A percentile compares a stretch with the other conserved stretches of the same genome.
Evolutionary conservation across 2,888 invertebrate species (phyloP).

Genomic region (Chaitophorus viminalis): DNA sequence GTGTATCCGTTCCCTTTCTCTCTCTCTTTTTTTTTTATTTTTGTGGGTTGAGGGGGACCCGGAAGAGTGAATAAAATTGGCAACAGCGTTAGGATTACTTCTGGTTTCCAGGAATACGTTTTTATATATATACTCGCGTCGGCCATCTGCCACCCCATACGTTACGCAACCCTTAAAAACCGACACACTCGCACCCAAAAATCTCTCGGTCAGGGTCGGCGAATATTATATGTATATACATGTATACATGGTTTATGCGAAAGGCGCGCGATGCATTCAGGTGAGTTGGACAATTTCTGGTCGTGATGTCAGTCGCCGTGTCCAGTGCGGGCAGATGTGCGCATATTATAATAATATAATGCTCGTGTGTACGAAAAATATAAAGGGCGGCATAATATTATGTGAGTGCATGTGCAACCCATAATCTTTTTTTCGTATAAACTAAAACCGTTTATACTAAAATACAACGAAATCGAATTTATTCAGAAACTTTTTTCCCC

Average conservation of each 20-base stretch:
- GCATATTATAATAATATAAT: neutral
- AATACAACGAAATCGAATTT: neutral
- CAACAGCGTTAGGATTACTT: slow-evolving; percentile 60
- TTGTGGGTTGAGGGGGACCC: slow-evolving; percentile 41
- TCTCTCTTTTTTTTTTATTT: slow-evolving; percentile 19
- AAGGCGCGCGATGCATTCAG: slow-evolving; percentile 31
- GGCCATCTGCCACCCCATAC: slow-evolving; percentile 62
- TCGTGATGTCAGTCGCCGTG: slow-evolving; percentile 30
- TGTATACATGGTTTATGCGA: slow-evolving; percentile 20
- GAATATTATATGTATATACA: neutral
- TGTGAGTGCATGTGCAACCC: neutral
- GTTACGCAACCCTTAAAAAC: slow-evolving; percentile 62
- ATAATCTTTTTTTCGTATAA: slow-evolving; percentile 33
- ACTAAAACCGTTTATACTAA: neutral
- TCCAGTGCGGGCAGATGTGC: slow-evolving; percentile 49
- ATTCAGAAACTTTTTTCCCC: neutral
- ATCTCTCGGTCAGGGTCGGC: slow-evolving; percentile 51
- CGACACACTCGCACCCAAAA: slow-evolving; percentile 55
- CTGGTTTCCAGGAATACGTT: slow-evolving; percentile 61
- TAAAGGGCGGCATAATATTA: slow-evolving; percentile 10
- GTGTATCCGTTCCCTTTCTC: neutral
- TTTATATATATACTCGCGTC: neutral
- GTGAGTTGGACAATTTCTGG: slow-evolving; percentile 41
- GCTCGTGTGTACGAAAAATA: neutral
- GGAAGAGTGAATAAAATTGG: slow-evolving; percentile 62